phyloP scores from a whole-genome alignment of 1,140 invertebrate genomes.

The Platyscapa corneri region DNA sequence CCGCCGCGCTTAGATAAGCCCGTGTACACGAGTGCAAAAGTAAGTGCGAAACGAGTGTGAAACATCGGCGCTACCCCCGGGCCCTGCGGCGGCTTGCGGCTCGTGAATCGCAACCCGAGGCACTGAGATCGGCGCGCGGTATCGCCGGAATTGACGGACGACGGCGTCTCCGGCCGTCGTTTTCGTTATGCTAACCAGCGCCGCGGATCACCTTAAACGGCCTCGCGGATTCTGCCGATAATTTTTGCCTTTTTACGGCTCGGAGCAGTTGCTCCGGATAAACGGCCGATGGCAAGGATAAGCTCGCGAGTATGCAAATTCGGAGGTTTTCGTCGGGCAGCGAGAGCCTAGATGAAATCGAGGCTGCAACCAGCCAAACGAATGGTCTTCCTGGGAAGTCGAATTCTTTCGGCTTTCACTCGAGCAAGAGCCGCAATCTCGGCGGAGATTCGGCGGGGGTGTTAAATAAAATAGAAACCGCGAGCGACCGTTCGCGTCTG shows the following conservation, averaged over 20 bases:
- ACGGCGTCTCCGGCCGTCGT: neutral
- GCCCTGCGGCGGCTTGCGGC: no score
- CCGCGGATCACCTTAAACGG: neutral
- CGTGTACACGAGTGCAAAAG: no score
- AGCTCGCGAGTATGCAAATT: neutral
- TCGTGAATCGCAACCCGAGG: no score
- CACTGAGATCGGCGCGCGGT: no score
- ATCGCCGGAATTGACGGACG: neutral
- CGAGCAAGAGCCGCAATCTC: no score
- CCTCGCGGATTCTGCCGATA: neutral
- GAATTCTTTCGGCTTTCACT: neutral
- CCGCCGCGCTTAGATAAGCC: no score
- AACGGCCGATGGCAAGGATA: neutral
- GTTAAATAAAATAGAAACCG: neutral
- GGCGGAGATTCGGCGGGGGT: neutral
- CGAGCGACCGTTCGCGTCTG: neutral
- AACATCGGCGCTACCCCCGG: neutral
- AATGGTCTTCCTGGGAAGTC: neutral
- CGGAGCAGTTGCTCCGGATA: neutral
- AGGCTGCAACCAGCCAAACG: no score
- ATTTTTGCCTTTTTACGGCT: neutral
- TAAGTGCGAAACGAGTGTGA: neutral
- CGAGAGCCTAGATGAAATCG: neutral
- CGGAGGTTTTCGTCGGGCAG: neutral
- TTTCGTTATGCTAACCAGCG: neutral